Evolutionary conservation across 2,797 vertebrate species (phyloP).

Genomic region (Ataeniobius toweri): DNA sequence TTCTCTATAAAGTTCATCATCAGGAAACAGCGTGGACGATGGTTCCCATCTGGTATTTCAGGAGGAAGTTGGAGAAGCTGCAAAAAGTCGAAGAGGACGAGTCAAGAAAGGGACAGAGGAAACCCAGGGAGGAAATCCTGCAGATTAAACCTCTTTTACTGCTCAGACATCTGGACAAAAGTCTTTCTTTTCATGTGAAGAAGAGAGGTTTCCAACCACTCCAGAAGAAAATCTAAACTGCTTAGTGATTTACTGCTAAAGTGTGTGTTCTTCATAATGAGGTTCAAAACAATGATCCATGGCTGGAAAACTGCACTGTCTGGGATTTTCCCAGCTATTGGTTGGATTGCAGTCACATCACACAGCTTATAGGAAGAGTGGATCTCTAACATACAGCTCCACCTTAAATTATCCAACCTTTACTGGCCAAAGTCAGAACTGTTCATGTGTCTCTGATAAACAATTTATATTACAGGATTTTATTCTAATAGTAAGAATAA

Average conservation of each 20-base stretch:
- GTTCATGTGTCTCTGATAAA: not conserved
- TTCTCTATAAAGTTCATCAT: slow-evolving; percentile 16
- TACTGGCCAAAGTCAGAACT: not conserved
- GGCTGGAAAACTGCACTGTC: no score
- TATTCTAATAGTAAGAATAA: not conserved
- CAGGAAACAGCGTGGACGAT: slow-evolving; percentile 36
- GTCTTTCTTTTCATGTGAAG: not conserved
- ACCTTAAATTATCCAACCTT: no score
- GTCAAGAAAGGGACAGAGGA: slow-evolving; percentile 51
- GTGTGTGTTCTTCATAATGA: not conserved
- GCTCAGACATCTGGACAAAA: slow-evolving; percentile 58
- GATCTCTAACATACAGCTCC: no score
- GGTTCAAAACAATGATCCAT: not conserved
- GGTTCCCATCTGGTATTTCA: slow-evolving; percentile 48
- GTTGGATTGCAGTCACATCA: no score
- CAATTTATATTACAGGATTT: not conserved
- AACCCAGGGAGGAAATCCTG: slow-evolving; percentile 52
- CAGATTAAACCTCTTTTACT: slow-evolving; percentile 31
- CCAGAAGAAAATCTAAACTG: no score
- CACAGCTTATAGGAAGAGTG: no score
- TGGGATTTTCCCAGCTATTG: not conserved
- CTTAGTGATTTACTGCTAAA: not conserved
- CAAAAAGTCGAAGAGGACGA: slow-evolving; percentile 36
- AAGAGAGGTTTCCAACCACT: not conserved
- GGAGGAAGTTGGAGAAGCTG: slow-evolving; percentile 49